Evolutionary conservation across 2,797 vertebrate genomes (phyloP).

Genomic region (Hoplostethus mediterraneus): DNA sequence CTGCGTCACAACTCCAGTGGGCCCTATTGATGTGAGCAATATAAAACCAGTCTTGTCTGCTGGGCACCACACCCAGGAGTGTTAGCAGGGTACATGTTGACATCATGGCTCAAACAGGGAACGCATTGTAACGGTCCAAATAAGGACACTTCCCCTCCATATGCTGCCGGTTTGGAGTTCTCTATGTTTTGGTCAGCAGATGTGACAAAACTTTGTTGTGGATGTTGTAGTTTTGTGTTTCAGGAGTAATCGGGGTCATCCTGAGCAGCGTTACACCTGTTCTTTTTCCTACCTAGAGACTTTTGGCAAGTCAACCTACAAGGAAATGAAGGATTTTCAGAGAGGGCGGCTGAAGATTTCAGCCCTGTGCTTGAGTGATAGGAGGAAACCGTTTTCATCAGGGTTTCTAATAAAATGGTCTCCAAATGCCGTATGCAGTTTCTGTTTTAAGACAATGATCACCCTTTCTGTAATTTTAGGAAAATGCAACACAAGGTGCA

Average conservation of each 20-base stretch:
- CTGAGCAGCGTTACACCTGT: neutral
- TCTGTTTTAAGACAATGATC: slow-evolving; percentile 11
- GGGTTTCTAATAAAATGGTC: neutral
- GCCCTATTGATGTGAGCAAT: slow-evolving; percentile 67
- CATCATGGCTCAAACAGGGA: slow-evolving; percentile 55
- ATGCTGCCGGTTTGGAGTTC: no score
- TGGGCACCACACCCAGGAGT: slow-evolving; percentile 73
- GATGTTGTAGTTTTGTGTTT: neutral
- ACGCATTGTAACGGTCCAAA: slow-evolving; percentile 47
- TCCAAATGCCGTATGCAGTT: neutral
- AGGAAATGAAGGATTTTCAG: slow-evolving; percentile 23
- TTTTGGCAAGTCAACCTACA: slow-evolving; percentile 7
- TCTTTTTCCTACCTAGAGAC: slow-evolving; percentile 7
- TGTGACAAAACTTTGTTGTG: slow-evolving; percentile 1
- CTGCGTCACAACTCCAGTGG: slow-evolving; percentile 66
- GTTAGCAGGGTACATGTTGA: slow-evolving; percentile 48
- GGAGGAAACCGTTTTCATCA: slow-evolving; percentile 25
- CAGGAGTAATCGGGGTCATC: neutral
- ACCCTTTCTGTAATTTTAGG: neutral
- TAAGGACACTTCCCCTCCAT: slow-evolving; percentile 36
- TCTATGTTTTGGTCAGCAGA: no score
- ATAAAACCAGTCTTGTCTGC: slow-evolving; percentile 76
- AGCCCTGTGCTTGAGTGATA: neutral
- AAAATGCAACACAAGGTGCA: neutral
- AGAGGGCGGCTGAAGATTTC: neutral